phyloP scores from a whole-genome alignment of 1,140 invertebrate genomes.

The Lerema accius region DNA sequence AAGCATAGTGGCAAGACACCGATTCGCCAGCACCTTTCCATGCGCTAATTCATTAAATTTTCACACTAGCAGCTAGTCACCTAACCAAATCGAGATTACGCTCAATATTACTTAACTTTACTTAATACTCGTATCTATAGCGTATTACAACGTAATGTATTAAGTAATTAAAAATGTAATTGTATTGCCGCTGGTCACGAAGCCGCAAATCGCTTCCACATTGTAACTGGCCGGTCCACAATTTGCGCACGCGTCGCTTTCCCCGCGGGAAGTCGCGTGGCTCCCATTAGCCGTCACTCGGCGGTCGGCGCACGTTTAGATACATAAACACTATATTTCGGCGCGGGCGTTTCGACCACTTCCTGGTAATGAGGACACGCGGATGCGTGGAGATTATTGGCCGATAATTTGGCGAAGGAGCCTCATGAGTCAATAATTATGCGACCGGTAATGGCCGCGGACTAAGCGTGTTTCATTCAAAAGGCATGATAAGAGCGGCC shows the following conservation, averaged over 20 bases:
- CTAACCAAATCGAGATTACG: too few species aligned
- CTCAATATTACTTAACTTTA: too few species aligned
- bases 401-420: slow-evolving; percentile 35
- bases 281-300: slow-evolving; percentile 41
- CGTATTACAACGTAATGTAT: too few species aligned
- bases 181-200: slow-evolving; percentile 15
- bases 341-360: slow-evolving; percentile 22
- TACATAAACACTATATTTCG: slow-evolving; percentile 42
- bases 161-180: slow-evolving; percentile 6
- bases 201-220: slow-evolving; percentile 38
- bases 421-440: slow-evolving; percentile 41
- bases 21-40: too few species aligned
- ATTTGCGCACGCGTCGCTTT: slow-evolving; percentile 42
- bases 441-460: slow-evolving; percentile 34
- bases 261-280: slow-evolving; percentile 35
- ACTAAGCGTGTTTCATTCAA: slow-evolving; percentile 35
- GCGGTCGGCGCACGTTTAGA: slow-evolving; percentile 38
- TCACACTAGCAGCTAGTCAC: too few species aligned
- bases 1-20: too few species aligned
- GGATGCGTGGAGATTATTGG: slow-evolving; percentile 41
- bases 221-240: slow-evolving; percentile 15
- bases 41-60: too few species aligned
- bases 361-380: slow-evolving; percentile 39
- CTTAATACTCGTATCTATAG: too few species aligned
- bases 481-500: slow-evolving; percentile 34